Conservation (phyloP, 2,888 invertebrate genomes). For the Pedicia rivosa region DNA sequence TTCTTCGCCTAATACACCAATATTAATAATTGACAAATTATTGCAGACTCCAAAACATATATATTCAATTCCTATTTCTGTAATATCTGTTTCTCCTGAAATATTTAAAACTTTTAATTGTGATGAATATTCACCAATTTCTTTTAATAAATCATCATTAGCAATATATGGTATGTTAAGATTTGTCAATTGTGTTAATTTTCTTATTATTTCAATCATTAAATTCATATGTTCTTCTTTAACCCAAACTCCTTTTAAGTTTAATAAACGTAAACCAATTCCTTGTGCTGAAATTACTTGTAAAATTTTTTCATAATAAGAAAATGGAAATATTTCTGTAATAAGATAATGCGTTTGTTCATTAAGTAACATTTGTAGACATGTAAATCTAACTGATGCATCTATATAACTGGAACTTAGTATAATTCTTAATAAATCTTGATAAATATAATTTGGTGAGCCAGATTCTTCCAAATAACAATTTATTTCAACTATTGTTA, state of each 20-base stretch:
- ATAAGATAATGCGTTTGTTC: slow-evolving; percentile 46
- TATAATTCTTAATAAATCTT: slow-evolving; percentile 48
- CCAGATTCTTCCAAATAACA: slow-evolving; percentile 42
- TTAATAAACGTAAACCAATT: slow-evolving; percentile 42
- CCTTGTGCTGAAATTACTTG: slow-evolving; percentile 48
- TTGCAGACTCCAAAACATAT: slow-evolving; percentile 39
- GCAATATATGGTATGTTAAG: slow-evolving; percentile 54
- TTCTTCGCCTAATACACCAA: slow-evolving; percentile 53
- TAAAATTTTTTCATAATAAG: slow-evolving; percentile 52
- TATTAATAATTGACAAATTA: slow-evolving; percentile 42
- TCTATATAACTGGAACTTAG: slow-evolving; percentile 48
- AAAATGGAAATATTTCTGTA: slow-evolving; percentile 52
- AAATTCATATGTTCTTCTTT: slow-evolving; percentile 49
- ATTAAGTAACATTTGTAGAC: slow-evolving; percentile 45
- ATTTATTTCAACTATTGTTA: slow-evolving; percentile 41
- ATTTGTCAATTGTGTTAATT: slow-evolving; percentile 40
- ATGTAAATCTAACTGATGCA: slow-evolving; percentile 47
- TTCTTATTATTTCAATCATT: slow-evolving; percentile 42
- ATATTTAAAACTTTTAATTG: slow-evolving; percentile 45
- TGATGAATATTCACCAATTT: slow-evolving; percentile 37
- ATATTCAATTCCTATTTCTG: slow-evolving; percentile 43
- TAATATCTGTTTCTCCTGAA: slow-evolving; percentile 53
- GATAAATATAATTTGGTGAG: slow-evolving; percentile 49
- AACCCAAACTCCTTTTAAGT: slow-evolving; percentile 58
- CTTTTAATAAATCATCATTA: slow-evolving; percentile 47